Evolutionary conservation across 2,113 vertebrate genomes (phyloP), one percentile per base, ranked within the genome.

Genomic region (Fulmarus glacialis): DNA sequence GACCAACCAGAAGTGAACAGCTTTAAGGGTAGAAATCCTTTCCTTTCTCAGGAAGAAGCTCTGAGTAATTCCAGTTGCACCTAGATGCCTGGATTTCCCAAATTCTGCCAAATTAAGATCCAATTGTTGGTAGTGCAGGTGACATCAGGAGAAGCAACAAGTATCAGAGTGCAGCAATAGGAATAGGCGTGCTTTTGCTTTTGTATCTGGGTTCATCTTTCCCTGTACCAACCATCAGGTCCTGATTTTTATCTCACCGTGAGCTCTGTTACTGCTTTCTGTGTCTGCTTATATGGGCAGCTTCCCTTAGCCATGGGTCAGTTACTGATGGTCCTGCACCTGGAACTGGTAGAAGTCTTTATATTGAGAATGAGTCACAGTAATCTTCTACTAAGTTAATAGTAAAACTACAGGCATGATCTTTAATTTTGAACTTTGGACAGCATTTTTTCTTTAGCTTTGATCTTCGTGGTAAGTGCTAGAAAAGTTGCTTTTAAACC

Each of bases 391-490:
- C 11, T 68, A 56, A 58, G 3, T 75, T 55, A 63, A 27, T 17
- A 62, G 9, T 50, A 80, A 48, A 58, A 63, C 4, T 29, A 12
- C 7, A 42, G 15, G 5, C 66, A 12, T 62, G 19, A 50, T 71
- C 45, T 64, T 56, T 67, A 40, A 66, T 78, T 81, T 82, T 2
- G 3, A 34, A n/a, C 5, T 66, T 77, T 12, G 12, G 12, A 64
- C 14, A 80, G 3, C 8, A 27, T 52, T 56, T 84, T 60, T 81
- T 67, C 10, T 60, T 84, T n/a, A 62, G 5, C 36, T 82, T 88
- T 79, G 8, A 52, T 82, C 26, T 67, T 63, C 0, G 0, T 43
- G 7, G 5, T 45, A 59, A 59, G 9, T 47, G 7, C 52, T 60
- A 24, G 10, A 36, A 24, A 71, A 67, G 32, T 15, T 53, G 24